Evolutionary conservation across 2,888 invertebrate species (phyloP), one percentile per base, ranked within the genome.

Genomic region (Ephialtes manifestator): DNA sequence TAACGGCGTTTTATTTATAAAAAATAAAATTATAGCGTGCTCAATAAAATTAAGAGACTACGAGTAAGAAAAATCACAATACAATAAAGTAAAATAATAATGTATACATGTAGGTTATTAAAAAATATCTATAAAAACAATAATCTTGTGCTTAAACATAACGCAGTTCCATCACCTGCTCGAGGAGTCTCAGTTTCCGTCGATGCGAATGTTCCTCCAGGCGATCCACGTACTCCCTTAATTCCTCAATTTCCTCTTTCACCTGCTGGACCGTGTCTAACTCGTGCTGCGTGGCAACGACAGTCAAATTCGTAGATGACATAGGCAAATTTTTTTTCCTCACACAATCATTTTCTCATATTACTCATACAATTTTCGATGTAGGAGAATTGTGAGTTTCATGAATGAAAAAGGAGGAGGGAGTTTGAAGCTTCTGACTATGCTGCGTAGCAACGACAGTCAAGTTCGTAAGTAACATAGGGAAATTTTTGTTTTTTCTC

Each of bases 261-360:
- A 98, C 98, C 95, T 98, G 98, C 95, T 98, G 98, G 92, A 98
- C 98, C 87, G 98, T 97, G 95, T 98, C 98, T 94, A 98, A 95
- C 95, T 98, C 98, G 94, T 98, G 97, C 95, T 94, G 90, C 58
- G 86, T 85, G 81, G 81, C 80, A 75, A 65, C 20, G 35, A 76
- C 51, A 76, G 28, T 13, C 70, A 79, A 70, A 70, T 65, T 65
- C 51, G 76, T 68, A 58, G 58, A 68, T 75, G 58, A 58, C 48
- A 39, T 4, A 43, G 31, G 31, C 28, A 65, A 67, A 31, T 48
- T 39, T 20, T 18, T 28, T 58, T 70, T 55, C 46, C 46, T 51
- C 31, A 46, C 20, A 20, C 20, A 60, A 58, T 1, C 28, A 28
- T 11, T 11, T 28, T 11, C 5, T 24, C 24, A 0, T 15, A 58